These are phyloP conservation scores for Pyrochroa serraticornis DNA, from an alignment of 2,888 invertebrate genomes.

Conservation along the genomic window DNA sequence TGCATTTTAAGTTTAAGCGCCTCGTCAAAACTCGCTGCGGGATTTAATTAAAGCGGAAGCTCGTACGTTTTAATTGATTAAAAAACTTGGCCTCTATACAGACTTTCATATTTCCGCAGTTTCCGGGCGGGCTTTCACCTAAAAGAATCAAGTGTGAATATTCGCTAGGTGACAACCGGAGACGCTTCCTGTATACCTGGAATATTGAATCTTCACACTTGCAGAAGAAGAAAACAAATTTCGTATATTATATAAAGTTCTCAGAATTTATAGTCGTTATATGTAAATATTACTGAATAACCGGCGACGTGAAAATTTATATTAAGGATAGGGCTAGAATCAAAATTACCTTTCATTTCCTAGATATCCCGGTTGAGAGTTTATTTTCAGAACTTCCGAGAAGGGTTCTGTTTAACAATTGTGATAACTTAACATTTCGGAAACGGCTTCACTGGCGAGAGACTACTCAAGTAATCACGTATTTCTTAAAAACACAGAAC, in stretches of 20 bases:
- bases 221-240: conserved; percentile 15
- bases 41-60: too few species aligned
- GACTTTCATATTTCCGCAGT: too few species aligned
- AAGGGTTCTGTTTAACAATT: background rate
- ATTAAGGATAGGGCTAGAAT: conserved; percentile 4
- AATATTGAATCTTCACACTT: conserved; percentile 25
- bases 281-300: conserved; percentile 30
- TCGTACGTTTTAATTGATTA: too few species aligned
- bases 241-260: conserved; percentile 23
- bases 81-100: too few species aligned
- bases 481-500: too few species aligned
- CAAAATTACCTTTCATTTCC: conserved; percentile 8
- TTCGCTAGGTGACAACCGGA: conserved; percentile 10
- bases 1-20: too few species aligned
- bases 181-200: conserved; percentile 13
- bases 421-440: conserved; percentile 13
- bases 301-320: conserved; percentile 23
- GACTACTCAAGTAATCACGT: too few species aligned
- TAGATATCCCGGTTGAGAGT: conserved; percentile 5
- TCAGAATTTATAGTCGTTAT: conserved; percentile 29
- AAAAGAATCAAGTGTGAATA: conserved; percentile 14
- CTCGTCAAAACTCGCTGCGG: too few species aligned
- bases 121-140: conserved; percentile 3
- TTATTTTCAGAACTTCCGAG: too few species aligned
- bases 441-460: conserved; percentile 7